A percentile compares a stretch with the other conserved stretches of the same genome.
These are phyloP conservation scores for Saccostrea glomerata DNA, from an alignment of 1,140 invertebrate genomes.

Conservation along the genomic window DNA sequence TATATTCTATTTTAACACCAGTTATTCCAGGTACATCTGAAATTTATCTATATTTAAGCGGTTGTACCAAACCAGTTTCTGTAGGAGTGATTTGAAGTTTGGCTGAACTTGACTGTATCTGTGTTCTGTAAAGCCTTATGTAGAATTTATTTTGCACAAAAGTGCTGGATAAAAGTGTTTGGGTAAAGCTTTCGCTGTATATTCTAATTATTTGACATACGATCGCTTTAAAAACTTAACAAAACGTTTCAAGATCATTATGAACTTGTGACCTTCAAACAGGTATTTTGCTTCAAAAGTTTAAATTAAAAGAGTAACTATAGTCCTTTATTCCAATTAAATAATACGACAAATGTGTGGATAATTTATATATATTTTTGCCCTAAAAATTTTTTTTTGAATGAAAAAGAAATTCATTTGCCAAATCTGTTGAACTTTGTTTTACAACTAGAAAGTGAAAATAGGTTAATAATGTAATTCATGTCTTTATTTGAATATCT, in stretches of 20 bases:
- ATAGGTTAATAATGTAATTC: no score
- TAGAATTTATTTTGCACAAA: not conserved
- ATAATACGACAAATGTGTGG: no score
- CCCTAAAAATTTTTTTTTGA: no score
- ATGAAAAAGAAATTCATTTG: no score
- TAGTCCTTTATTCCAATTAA: no score
- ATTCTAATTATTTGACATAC: not conserved
- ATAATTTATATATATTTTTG: no score
- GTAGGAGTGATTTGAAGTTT: not conserved
- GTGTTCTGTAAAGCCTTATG: not conserved
- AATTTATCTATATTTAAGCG: not conserved
- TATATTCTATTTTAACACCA: not conserved
- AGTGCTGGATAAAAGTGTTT: not conserved
- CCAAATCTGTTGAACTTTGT: no score
- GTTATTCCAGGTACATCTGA: not conserved
- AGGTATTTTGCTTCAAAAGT: not conserved
- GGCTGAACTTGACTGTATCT: not conserved
- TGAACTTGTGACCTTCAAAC: constrained; percentile 30
- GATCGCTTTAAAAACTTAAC: not conserved
- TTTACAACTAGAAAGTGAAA: no score
- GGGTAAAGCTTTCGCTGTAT: not conserved
- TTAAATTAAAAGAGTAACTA: not conserved
- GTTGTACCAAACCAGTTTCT: not conserved
- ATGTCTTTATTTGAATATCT: no score
- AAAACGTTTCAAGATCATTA: constrained; percentile 5